Evolutionary conservation across 2,797 vertebrate genomes (phyloP).

Genomic region (Macropus fuliginosus): DNA sequence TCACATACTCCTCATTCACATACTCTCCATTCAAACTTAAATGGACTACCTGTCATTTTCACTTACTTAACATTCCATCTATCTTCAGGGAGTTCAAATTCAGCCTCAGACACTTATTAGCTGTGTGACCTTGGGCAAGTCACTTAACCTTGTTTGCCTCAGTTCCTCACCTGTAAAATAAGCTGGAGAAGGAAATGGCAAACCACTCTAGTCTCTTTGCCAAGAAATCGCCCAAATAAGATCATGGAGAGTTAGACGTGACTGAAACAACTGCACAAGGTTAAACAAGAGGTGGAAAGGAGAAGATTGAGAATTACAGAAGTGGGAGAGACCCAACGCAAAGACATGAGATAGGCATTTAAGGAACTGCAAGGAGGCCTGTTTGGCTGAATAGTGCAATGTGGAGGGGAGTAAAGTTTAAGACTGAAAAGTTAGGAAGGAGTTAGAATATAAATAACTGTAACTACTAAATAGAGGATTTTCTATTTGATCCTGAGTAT

Average conservation of each 20-base stretch:
- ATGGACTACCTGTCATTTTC: neutral
- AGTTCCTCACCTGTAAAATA: neutral
- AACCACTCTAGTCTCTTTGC: neutral
- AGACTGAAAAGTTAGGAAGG: neutral
- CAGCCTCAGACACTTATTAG: neutral
- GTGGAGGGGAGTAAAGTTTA: neutral
- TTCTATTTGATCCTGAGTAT: neutral
- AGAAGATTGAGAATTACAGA: neutral
- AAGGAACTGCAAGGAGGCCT: neutral
- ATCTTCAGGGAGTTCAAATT: neutral
- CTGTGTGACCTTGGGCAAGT: neutral
- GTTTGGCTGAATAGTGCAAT: neutral
- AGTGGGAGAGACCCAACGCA: neutral
- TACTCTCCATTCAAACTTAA: neutral
- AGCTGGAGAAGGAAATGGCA: neutral
- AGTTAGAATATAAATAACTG: neutral
- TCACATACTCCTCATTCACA: neutral
- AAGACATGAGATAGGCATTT: neutral
- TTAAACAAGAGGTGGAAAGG: neutral
- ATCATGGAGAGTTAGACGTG: neutral
- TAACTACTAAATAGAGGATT: neutral
- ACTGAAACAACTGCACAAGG: neutral
- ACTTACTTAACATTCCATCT: neutral
- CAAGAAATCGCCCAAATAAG: neutral
- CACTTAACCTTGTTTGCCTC: neutral